Base-by-base conservation (phyloP, 2,797 vertebrate genomes). In the Bovichtus variegatus region DNA sequence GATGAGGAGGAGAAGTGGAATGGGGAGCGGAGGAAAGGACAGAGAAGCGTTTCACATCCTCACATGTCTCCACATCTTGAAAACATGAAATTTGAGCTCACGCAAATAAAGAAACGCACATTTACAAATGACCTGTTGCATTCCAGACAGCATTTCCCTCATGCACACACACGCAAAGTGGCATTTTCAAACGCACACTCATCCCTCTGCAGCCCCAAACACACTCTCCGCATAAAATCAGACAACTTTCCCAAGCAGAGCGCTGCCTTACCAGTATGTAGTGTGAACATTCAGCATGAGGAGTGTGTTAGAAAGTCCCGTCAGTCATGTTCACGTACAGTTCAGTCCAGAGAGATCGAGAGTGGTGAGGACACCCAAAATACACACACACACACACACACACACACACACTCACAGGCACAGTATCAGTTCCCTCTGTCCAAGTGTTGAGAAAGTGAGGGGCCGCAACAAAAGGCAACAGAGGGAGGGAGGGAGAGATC, bases 401-500 rank as follows among this genome's bases (percentile, higher is more conserved):
- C 51, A 82, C 40, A 67, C 44, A 78, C 31, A 68, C 61, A 68
- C 54, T 61, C 78, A 51, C 67, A 80, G 68, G 76, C 81, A 78
- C 71, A 66, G 83, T 84, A 91, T 91, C 89, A 81, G 83, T 92
- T 92, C 91, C 90, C 80, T 87, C 85, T 83, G 80, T 82, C 87
- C 81, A 84, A 93, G 88, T 87, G 80, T 83, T 89, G 91, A 86
- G 74, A 88, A 91, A 94, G 89, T 91, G 82, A 91, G 90, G 89
- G 90, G 92, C 91, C 82, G 86, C 90, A 93, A 90, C 89, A 92
- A 94, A 92, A 95, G 91, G 81, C 82, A 83, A 82, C 50, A 68
- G 76, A 91, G 81, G 78, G 84, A 87, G 88, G 81, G 89, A 91
- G 85, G 47, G 84, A 89, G 62, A 23, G 74, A 73, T 77, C 18